Percentiles rank a stretch among this genome's conserved stretches.
These are phyloP conservation scores for Sebastolobus alascanus DNA, from an alignment of 2,797 vertebrate genomes.

Conservation along the genomic window DNA sequence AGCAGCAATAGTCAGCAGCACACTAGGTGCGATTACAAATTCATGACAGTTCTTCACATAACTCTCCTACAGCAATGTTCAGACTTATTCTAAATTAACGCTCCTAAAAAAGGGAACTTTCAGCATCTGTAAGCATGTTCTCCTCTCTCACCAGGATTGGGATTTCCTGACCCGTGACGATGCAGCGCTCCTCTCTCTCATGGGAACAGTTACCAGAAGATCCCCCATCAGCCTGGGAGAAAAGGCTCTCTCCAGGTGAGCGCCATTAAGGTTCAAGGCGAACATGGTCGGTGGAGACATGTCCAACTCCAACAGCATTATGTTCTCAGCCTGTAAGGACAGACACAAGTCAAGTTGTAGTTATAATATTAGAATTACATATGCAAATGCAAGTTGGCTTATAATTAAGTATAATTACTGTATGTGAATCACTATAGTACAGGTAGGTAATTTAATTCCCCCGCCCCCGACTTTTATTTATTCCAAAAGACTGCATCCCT, in stretches of 20 bases:
- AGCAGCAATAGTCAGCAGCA: too few species aligned
- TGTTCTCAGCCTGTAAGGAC: conserved; percentile 91
- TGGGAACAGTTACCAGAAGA: conserved; percentile 82
- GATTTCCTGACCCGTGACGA: conserved; percentile 91
- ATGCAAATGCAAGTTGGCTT: not conserved
- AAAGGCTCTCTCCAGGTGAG: conserved; percentile 90
- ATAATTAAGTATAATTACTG: not conserved
- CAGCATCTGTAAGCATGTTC: not conserved
- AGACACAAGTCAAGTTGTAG: not conserved
- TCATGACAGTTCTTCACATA: not conserved
- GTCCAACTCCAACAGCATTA: conserved; percentile 96
- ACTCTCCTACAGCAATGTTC: not conserved
- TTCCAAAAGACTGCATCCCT: not conserved
- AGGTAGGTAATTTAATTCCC: not conserved
- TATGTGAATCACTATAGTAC: not conserved
- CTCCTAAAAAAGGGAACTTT: not conserved
- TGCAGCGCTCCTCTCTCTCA: conserved; percentile 84
- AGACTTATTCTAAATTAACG: not conserved
- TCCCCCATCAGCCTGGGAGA: conserved; percentile 87
- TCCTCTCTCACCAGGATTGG: conserved; percentile 90
- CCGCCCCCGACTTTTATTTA: not conserved
- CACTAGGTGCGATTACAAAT: not conserved
- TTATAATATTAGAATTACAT: not conserved
- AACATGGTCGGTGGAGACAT: conserved; percentile 94
- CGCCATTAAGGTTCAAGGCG: conserved; percentile 89